A percentile compares a stretch with the other conserved stretches of the same genome.
phyloP scores from a whole-genome alignment of 2,888 invertebrate species.

The Drosophila barbarae region DNA sequence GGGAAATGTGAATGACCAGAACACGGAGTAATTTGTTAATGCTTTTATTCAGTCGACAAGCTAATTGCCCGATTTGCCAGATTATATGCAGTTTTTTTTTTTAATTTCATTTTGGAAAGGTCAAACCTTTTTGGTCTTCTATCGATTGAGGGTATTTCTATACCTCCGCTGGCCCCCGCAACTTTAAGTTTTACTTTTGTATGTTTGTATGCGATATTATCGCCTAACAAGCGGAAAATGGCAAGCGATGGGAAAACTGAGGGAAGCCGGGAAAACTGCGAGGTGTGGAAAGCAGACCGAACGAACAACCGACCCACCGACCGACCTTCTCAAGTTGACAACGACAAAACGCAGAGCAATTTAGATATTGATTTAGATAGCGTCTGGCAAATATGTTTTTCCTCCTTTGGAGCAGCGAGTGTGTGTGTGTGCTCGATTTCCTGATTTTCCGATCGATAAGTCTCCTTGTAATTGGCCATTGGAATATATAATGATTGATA shows the following conservation, averaged over 20 bases:
- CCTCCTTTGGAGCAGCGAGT: not conserved
- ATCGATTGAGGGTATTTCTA: slow-evolving; percentile 18
- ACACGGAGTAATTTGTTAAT: slow-evolving; percentile 7
- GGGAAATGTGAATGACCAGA: not conserved
- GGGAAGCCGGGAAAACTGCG: slow-evolving; percentile 9
- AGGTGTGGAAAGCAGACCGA: not conserved
- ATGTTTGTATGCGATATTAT: slow-evolving; percentile 47
- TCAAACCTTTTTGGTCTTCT: slow-evolving; percentile 22
- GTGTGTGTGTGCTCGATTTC: not conserved
- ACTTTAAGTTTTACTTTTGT: slow-evolving; percentile 24
- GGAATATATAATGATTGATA: slow-evolving; percentile 41
- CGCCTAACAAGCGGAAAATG: slow-evolving; percentile 60
- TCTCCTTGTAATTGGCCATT: slow-evolving; percentile 44
- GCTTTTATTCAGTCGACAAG: slow-evolving; percentile 1
- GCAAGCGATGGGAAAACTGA: slow-evolving; percentile 29
- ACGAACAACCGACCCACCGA: not conserved
- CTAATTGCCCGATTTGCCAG: slow-evolving; percentile 20
- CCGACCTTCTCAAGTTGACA: slow-evolving; percentile 28
- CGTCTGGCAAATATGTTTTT: slow-evolving; percentile 42
- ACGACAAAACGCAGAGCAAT: slow-evolving; percentile 53
- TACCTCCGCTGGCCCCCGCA: not conserved
- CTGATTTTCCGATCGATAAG: slow-evolving; percentile 7
- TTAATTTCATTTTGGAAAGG: slow-evolving; percentile 11
- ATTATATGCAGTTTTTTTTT: slow-evolving; percentile 1
- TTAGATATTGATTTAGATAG: slow-evolving; percentile 66